Base-by-base conservation (phyloP, 2,797 vertebrate genomes). In the Forpus xanthops region DNA sequence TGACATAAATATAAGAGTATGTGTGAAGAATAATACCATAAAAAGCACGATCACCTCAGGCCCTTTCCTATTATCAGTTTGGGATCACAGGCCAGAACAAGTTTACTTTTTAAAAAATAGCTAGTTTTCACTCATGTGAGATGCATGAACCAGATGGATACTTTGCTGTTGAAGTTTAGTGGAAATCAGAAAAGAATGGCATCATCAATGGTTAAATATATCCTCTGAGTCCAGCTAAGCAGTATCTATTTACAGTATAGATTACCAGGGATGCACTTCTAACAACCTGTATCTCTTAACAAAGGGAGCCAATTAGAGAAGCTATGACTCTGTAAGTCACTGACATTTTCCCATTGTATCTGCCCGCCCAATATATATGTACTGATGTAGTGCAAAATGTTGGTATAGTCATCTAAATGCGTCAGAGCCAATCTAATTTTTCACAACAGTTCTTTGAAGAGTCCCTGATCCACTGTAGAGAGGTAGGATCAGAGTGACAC, bases 401-500 rank as follows among this genome's bases (percentile, higher is more conserved):
- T 58, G 81, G 35, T 58, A 4, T 8, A 66, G 50, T n/a, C 31
- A 49, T 35, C n/a, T 77, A 72, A 84, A 61, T 35, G 74, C 30
- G 49, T 85, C 61, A 89, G 56, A 90, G 82, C 27, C 75, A 33
- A 35, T 35, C 41, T 64, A 6, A 49, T 94, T 89, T 85, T 85
- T 85, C 72, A 50, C 56, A 75, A 2, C 0, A 3, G 44, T 50
- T 91, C 44, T 91, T 83, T 79, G 31, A 28, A 52, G 39, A 75
- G 35, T 37, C 76, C 9, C 15, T 5, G 68, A 87, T 87, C 41
- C 70, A 65, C 88, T 92, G 73, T 53, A 87, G 62, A 91, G 82
- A 85, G 66, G 30, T 87, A 77, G 93, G 45, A 88, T 77, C 91
- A 96, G 80, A 96, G 93, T 97, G 96, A 96, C 96, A 93, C 95